These are phyloP conservation scores for Metallyticus violacea DNA, from an alignment of 2,888 invertebrate genomes.

Conservation along the genomic window DNA sequence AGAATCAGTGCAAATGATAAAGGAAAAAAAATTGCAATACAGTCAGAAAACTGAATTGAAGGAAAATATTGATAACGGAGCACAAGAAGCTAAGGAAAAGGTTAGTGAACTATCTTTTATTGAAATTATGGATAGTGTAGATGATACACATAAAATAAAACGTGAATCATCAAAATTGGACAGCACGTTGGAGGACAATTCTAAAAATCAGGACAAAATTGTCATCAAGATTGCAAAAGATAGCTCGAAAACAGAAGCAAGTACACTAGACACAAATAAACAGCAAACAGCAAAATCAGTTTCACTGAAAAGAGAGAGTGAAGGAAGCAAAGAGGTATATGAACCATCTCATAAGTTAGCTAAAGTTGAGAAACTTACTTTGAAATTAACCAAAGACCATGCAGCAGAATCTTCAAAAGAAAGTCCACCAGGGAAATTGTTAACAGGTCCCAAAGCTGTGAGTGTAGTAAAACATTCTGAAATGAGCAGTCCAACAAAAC, in stretches of 20 bases:
- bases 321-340: background rate
- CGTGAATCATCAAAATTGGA: background rate
- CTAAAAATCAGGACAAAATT: background rate
- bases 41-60: background rate
- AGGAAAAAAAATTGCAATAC: background rate
- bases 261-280: background rate
- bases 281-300: background rate
- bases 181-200: background rate
- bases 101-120: background rate
- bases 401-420: background rate
- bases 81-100: background rate
- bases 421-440: background rate
- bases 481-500: background rate
- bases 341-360: background rate
- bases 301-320: background rate
- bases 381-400: constrained; percentile 10
- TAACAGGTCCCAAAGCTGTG: background rate
- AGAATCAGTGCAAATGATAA: background rate
- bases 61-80: background rate
- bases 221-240: background rate
- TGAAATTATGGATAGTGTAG: no score
- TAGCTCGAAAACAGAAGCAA: background rate
- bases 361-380: constrained; percentile 12
- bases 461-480: background rate
- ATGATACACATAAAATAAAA: background rate